Conservation (phyloP, 1,140 invertebrate species). For the Bombus confusus region DNA sequence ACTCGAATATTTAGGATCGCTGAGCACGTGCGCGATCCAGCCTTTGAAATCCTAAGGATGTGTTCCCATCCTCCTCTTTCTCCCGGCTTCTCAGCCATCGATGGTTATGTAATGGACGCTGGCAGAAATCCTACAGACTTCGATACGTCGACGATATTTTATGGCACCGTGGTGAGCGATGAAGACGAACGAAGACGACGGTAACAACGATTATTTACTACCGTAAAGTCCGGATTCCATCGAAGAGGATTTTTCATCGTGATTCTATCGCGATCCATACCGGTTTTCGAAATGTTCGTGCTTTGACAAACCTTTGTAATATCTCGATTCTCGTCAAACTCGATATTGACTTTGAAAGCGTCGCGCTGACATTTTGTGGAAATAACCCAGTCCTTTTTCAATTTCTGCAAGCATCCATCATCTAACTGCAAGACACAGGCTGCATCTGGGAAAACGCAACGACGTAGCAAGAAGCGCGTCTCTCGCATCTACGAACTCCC, state of each 20-base stretch:
- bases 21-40: conserved; percentile 34
- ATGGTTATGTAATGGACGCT: conserved; percentile 21
- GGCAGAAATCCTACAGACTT: background rate
- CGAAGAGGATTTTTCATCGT: background rate
- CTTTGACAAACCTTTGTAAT: background rate
- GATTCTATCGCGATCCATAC: no score
- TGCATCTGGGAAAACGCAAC: no score
- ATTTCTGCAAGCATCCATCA: background rate
- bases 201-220: background rate
- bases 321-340: no score
- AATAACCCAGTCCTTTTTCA: no score
- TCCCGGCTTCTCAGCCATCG: background rate
- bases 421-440: background rate
- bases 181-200: background rate
- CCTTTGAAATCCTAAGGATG: conserved; percentile 31
- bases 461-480: background rate
- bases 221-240: background rate
- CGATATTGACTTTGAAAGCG: no score
- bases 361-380: background rate
- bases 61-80: background rate
- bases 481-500: background rate
- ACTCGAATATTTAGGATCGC: conserved; percentile 33
- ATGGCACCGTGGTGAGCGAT: background rate
- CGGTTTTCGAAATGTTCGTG: background rate
- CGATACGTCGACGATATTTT: background rate